A percentile compares a stretch with the other conserved stretches of the same genome.
These are phyloP conservation scores for Crypturellus undulatus DNA, from an alignment of 2,113 vertebrate species.

Conservation along the genomic window DNA sequence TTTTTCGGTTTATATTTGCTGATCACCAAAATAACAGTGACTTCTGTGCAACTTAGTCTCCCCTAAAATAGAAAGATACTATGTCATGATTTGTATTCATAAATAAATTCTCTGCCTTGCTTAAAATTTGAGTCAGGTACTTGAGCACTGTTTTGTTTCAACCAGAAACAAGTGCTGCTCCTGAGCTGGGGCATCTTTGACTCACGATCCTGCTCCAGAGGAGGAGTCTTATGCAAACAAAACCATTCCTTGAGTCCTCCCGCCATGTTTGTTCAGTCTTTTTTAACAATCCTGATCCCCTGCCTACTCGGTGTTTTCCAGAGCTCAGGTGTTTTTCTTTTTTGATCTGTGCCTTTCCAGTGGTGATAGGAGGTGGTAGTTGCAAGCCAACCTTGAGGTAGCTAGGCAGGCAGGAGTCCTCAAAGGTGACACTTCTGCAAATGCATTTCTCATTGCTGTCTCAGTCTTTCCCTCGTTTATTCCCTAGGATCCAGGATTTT, in stretches of 20 bases:
- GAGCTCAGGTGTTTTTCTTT: not conserved
- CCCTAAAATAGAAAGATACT: not conserved
- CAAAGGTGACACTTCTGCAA: not conserved
- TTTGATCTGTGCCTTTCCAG: not conserved
- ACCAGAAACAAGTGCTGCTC: fast-evolving
- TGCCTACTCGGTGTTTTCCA: not conserved
- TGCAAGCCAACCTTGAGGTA: not conserved
- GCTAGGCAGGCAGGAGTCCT: not conserved
- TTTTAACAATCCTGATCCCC: not conserved
- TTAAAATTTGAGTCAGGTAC: not conserved
- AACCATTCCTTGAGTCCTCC: not conserved
- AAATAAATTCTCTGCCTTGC: not conserved
- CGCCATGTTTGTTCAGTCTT: not conserved
- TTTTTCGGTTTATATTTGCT: not conserved
- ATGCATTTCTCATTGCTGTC: not conserved
- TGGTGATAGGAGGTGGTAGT: not conserved
- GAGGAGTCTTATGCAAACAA: not conserved
- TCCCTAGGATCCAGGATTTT: not conserved
- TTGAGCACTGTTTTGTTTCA: not conserved
- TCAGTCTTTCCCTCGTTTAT: not conserved
- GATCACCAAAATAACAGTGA: not conserved
- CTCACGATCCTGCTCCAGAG: not conserved
- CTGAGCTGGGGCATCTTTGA: not conserved
- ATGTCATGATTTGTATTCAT: not conserved
- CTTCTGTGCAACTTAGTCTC: not conserved